A percentile compares a stretch with the other conserved stretches of the same genome.
Evolutionary conservation across 2,888 invertebrate species (phyloP).

Genomic region (Gibbula magus): DNA sequence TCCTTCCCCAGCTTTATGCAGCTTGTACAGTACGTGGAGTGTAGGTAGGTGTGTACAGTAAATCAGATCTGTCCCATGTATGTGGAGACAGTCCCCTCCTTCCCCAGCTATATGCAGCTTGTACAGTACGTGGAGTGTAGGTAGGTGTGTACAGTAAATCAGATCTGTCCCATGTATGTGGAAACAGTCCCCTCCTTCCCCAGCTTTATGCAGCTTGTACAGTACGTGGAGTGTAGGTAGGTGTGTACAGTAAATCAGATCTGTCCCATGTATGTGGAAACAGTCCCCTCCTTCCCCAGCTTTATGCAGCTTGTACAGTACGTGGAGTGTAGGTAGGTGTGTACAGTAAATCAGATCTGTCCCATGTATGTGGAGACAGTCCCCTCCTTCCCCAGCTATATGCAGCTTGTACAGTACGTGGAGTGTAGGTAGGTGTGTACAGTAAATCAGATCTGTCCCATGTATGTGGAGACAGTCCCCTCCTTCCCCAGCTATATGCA

Average conservation of each 20-base stretch:
- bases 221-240: slow-evolving; percentile 72
- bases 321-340: slow-evolving; percentile 68
- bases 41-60: slow-evolving; percentile 59
- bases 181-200: slow-evolving; percentile 60
- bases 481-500: slow-evolving; percentile 69
- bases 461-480: slow-evolving; percentile 59
- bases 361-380: slow-evolving; percentile 65
- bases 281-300: slow-evolving; percentile 59
- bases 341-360: slow-evolving; percentile 52
- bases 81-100: slow-evolving; percentile 51
- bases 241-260: slow-evolving; percentile 51
- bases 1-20: slow-evolving; percentile 69
- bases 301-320: slow-evolving; percentile 72
- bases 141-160: slow-evolving; percentile 52
- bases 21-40: slow-evolving; percentile 70
- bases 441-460: slow-evolving; percentile 60
- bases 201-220: slow-evolving; percentile 69
- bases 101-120: slow-evolving; percentile 70
- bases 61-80: slow-evolving; percentile 66
- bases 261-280: slow-evolving; percentile 64
- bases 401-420: slow-evolving; percentile 70
- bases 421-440: slow-evolving; percentile 66
- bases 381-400: slow-evolving; percentile 65
- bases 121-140: slow-evolving; percentile 72
- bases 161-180: slow-evolving; percentile 66